Conservation (phyloP, 1,140 invertebrate species). For the Diorhabda sublineata region DNA sequence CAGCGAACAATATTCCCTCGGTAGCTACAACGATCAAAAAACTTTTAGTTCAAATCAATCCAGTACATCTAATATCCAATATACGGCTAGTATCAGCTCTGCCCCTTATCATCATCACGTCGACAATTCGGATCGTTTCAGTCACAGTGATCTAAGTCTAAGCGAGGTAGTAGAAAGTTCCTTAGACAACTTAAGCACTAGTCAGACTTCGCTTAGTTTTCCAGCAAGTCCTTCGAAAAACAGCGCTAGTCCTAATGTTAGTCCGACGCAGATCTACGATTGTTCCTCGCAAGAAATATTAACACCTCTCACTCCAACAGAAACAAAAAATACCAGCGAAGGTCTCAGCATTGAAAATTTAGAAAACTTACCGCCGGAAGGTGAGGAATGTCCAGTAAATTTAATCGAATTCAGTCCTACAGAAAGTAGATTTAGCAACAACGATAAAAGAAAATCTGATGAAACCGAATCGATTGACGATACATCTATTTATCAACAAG, state of each 20-base stretch:
- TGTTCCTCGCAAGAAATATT: conserved; percentile 22
- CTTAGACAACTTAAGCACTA: conserved; percentile 37
- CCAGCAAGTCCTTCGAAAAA: conserved; percentile 38
- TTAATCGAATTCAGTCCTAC: conserved; percentile 40
- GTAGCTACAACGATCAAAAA: conserved; percentile 31
- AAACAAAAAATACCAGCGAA: conserved; percentile 25
- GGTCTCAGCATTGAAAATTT: conserved; percentile 22
- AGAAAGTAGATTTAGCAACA: conserved; percentile 22
- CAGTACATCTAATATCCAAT: conserved; percentile 35
- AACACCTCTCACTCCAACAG: conserved; percentile 16
- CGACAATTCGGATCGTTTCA: conserved; percentile 33
- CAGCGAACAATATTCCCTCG: conserved; percentile 31
- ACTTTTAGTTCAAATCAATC: conserved; percentile 35
- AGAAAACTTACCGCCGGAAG: conserved; percentile 18
- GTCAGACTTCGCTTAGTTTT: conserved; percentile 36
- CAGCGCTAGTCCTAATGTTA: conserved; percentile 39
- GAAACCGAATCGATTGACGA: conserved; percentile 43
- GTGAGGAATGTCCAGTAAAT: conserved; percentile 24
- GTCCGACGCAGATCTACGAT: conserved; percentile 28
- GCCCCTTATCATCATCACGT: conserved; percentile 34
- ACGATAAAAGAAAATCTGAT: conserved; percentile 44
- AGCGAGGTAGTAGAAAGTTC: conserved; percentile 40
- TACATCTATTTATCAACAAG: conserved; percentile 66
- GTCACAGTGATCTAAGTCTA: conserved; percentile 36
- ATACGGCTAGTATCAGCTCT: conserved; percentile 34